Evolutionary conservation across 2,113 vertebrate species (phyloP).

Genomic region (Synodontis membranacea): DNA sequence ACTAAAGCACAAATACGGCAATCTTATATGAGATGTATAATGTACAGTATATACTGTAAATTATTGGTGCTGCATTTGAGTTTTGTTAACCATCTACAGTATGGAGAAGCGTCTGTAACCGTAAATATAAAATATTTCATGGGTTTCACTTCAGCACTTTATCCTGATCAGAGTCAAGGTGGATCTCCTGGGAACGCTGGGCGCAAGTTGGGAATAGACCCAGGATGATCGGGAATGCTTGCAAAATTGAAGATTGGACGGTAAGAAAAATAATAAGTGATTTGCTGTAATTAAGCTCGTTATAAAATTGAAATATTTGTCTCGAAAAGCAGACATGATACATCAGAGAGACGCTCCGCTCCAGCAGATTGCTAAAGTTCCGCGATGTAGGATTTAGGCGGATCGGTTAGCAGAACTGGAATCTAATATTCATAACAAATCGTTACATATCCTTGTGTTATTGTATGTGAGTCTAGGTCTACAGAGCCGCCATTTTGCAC

Average conservation of each 20-base stretch:
- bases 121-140: no score
- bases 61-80: not conserved
- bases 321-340: not conserved
- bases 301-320: no score
- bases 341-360: not conserved
- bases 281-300: no score
- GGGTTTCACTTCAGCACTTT: not conserved
- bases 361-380: not conserved
- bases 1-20: not conserved
- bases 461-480: no score
- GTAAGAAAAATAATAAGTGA: not conserved
- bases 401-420: no score
- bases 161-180: not conserved
- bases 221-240: not conserved
- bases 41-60: not conserved
- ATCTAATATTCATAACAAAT: no score
- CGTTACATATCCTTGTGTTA: no score
- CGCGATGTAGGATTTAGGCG: no score
- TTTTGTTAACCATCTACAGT: no score
- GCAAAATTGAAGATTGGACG: not conserved
- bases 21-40: not conserved
- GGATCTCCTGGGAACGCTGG: not conserved
- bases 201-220: not conserved
- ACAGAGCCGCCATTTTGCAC: no score
- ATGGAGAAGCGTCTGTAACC: no score